Base-by-base conservation (phyloP, 2,797 vertebrate species). In the Acrocephalus scirpaceus region DNA sequence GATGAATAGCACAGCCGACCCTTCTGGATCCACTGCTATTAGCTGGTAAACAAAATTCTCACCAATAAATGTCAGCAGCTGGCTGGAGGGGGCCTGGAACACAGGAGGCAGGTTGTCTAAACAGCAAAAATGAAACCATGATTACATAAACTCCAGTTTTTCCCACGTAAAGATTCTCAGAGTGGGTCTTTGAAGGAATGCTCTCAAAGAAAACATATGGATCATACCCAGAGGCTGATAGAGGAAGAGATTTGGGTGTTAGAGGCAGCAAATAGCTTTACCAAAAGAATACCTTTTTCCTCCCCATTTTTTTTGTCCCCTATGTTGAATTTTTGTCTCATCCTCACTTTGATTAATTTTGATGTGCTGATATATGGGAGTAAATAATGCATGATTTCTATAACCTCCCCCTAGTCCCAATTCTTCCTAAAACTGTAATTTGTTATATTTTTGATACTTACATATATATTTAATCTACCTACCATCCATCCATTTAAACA, bases 21-120 rank as follows among this genome's bases (percentile, higher is more conserved):
- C 98, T 95, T 98, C 98, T 0, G 98, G 98, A 97, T 99, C 98
- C 2, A 88, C 97, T 3, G 98, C 98, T 8, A 96, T 92, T 19
- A 99, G 97, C 97, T 98, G 98, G 97, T 98, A 98, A 96, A 99
- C 98, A 94, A 99, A 99, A 94, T 98, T 98, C 98, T 99, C 98
- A 47, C 98, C 98, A 26, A 95, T 87, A 86, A 99, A 99, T 4
- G 98, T 98, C 93, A 95, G 95, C 86, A 98, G 97, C 90, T 93
- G 72, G 21, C 87, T 96, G 61, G 90, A 94, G 38, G 98, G 98
- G n/a, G 27, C 95, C 92, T 98, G 98, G 96, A 99, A 98, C 75
- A 97, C 92, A 29, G 98, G 98, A 15, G 98, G 98, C 92, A 97
- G 95, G 92, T 95, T 97, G 90, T 97, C 94, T 96, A 96, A 95